Base-by-base conservation (phyloP, 2,888 invertebrate species). In the Ypsolopha sequella region DNA sequence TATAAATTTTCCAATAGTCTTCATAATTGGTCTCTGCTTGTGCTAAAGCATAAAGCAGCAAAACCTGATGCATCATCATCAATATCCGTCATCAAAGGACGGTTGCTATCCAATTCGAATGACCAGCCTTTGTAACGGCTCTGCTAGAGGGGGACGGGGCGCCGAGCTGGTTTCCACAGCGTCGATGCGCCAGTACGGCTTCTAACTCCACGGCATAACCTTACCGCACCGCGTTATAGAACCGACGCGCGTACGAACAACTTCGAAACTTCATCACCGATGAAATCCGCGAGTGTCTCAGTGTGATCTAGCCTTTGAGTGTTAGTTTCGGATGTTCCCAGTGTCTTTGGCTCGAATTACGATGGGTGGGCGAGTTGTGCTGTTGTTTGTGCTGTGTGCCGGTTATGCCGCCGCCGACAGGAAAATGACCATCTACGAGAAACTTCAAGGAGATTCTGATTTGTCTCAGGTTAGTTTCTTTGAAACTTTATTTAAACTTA, bases 391-490 rank as follows among this genome's bases (percentile, higher is more conserved):
- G 76, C 67, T 79, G 68, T 76, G 73, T 54, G 60, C 67, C 51
- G 68, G 73, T 60, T 56, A 68, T 51, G 76, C 66, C 43, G 56
- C 61, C 11, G 81, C 75, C 41, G 80, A 82, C 51, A 73, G 75
- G 61, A 82, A 80, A 69, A 69, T 79, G 63, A 89, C 90, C 56
- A 82, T 91, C 55, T 82, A 89, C 58, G 90, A 91, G 71, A 91
- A 90, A 80, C 86, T 92, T 60, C 80, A 82, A 61, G 88, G 87
- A 72, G 91, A 91, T 76, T 71, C 89, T 55, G 91, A 92, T 70
- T 85, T 92, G 60, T 91, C 91, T 58, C 89, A 91, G 91, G 92
- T 91, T 88, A 49, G 49, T 47, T 24, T 36, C 43, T 43, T 3
- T 43, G 8, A 43, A 24, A 7, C 2, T 11, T 43, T 43, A 3